Evolutionary conservation across 2,797 vertebrate genomes (phyloP).

Genomic region (Odontamblyopus lacepedii): DNA sequence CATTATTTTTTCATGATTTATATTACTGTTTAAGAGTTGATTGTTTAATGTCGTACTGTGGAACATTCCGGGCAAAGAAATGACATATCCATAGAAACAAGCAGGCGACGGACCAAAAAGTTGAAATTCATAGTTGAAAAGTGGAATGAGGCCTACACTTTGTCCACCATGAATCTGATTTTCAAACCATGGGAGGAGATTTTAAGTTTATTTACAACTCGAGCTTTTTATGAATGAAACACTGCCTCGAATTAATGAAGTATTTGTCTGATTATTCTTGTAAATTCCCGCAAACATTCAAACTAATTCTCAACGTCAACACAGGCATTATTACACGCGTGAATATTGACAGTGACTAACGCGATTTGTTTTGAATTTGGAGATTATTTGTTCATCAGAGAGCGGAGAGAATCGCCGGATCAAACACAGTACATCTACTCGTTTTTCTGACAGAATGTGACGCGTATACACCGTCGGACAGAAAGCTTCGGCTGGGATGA

Average conservation of each 20-base stretch:
- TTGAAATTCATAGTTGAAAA: too few species aligned
- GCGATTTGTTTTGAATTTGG: constrained; percentile 23
- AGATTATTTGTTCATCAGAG: constrained; percentile 38
- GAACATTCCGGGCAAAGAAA: too few species aligned
- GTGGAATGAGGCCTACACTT: too few species aligned
- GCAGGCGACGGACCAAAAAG: too few species aligned
- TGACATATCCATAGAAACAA: too few species aligned
- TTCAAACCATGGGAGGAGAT: too few species aligned
- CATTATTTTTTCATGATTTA: too few species aligned
- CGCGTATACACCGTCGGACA: background rate
- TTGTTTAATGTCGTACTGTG: too few species aligned
- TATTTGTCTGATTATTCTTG: constrained; percentile 13
- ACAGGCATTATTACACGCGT: constrained; percentile 1
- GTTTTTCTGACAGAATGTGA: constrained; percentile 1
- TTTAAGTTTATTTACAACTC: background rate
- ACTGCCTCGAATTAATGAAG: background rate
- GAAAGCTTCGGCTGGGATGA: background rate
- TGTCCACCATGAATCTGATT: too few species aligned
- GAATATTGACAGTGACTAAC: constrained; percentile 25
- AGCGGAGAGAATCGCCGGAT: constrained; percentile 25
- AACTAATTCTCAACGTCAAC: constrained; percentile 11
- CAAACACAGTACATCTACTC: constrained; percentile 14
- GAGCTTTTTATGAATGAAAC: background rate
- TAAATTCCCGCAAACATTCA: constrained; percentile 7
- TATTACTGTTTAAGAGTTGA: too few species aligned